Base-by-base conservation (phyloP, 2,797 vertebrate genomes). In the Kryptopterus vitreolus region DNA sequence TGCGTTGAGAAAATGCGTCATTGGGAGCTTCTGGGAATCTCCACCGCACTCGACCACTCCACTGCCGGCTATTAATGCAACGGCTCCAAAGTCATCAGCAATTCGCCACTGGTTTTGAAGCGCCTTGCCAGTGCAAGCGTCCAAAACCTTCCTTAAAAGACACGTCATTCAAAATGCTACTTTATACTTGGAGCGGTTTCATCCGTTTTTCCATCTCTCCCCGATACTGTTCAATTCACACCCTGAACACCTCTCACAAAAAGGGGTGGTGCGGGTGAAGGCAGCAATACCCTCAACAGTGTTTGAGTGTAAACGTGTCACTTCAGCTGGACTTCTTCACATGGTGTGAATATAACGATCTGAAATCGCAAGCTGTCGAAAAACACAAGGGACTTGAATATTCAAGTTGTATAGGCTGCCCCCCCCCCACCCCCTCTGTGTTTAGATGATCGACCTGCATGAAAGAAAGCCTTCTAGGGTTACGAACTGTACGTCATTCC, bases 351-450 rank as follows among this genome's bases (percentile, higher is more conserved):
- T n/a, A n/a, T n/a, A n/a, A n/a, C n/a, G n/a, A n/a, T n/a, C n/a
- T n/a, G n/a, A n/a, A 48, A 35, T 57, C 43, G 9, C 24, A 59
- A 38, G 59, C 57, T 77, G 74, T 55, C 55, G 18, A 63, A 46
- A 33, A 46, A 33, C 58, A 71, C 74, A 33, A 31, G 55, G 29
- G 55, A 50, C 4, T 59, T 16, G 0, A 73, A 16, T 58, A 50
- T n/a, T 8, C 26, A 52, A 43, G n/a, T 24, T 46, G 24, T 65
- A 55, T 55, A 71, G 5, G 53, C 16, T 10, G 9, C 3, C 10
- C 68, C 33, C 66, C 31, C 0, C 38, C n/a, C 24, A 10, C 68
- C 33, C 66, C 31, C 0, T 38, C n/a, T 18, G 10, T 72, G 43
- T 57, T 65, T 31, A 38, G 22, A 29, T 66, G 72, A 59, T 15